Evolutionary conservation across 1,140 invertebrate species (phyloP).

Genomic region (Agrypnia vestita): DNA sequence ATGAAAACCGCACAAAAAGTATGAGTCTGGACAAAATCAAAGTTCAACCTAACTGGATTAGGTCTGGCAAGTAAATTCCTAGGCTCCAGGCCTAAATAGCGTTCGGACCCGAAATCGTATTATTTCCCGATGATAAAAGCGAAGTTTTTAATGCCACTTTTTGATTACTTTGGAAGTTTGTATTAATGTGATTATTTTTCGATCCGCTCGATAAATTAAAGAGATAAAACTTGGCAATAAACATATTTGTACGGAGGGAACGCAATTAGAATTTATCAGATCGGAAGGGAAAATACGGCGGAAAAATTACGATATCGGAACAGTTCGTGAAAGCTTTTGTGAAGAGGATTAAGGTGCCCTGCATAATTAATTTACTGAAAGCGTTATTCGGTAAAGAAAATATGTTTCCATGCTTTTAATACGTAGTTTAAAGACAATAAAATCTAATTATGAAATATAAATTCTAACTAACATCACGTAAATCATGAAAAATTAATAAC

Average conservation of each 20-base stretch:
- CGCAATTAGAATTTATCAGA: conserved; percentile 35
- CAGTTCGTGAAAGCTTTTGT: too few species aligned
- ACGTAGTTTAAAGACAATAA: too few species aligned
- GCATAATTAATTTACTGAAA: too few species aligned
- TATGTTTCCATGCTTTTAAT: too few species aligned
- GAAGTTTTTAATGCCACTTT: conserved; percentile 36
- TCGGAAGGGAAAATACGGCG: background rate
- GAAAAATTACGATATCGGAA: background rate
- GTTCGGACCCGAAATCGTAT: conserved; percentile 1
- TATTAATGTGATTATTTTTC: conserved; percentile 41
- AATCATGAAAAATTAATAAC: too few species aligned
- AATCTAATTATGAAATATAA: too few species aligned
- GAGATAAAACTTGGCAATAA: conserved; percentile 42
- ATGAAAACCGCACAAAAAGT: background rate
- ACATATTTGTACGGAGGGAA: conserved; percentile 18
- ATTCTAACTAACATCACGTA: too few species aligned
- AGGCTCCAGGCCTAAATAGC: background rate
- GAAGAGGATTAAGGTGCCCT: too few species aligned
- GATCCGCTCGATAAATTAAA: conserved; percentile 32
- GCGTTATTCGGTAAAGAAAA: too few species aligned
- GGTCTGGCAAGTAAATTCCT: conserved; percentile 4
- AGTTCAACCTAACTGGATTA: conserved; percentile 53
- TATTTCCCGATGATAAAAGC: conserved; percentile 27
- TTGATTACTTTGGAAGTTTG: conserved; percentile 37
- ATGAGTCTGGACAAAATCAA: conserved; percentile 27